Evolutionary conservation across 2,797 vertebrate species (phyloP), one percentile per base, ranked within the genome.

Genomic region (Myoxocephalus aenaeus): DNA sequence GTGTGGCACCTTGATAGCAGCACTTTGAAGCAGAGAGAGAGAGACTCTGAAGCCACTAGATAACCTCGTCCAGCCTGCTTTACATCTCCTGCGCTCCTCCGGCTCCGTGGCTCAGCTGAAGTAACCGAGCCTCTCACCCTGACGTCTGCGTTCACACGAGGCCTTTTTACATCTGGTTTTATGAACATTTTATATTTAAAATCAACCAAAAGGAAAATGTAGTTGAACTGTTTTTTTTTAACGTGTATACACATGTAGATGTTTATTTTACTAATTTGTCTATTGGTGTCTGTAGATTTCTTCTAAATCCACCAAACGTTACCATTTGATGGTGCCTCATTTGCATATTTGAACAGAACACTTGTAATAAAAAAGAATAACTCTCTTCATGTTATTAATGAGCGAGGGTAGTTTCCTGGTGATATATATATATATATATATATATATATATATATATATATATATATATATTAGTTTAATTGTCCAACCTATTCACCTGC

Each of bases 21-120:
- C 12, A n/a, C 80, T 90, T 89, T 87, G 84, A 92, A 92, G 90
- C 73, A 44, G 77, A 25, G 66, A 56, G 75, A 82, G 50, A 20
- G 50, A 22, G 50, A 25, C 77, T 85, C 70, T 72, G 78, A 87
- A 77, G 77, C n/a, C 63, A 74, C 58, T 66, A 80, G 84, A 90
- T 91, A 86, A 90, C 86, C 86, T 70, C 53, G 36, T 79, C 73
- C 69, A 57, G 78, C 75, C 86, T 83, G 61, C 63, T 85, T 79
- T 82, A 73, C 65, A 83, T 85, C 84, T 56, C 27, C 75, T 70
- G 84, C 78, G 36, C 70, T 73, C 56, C 50, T 50, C 38, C 34
- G 75, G 46, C 80, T 83, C 36, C 50, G 44, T 65, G 29, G 70
- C 29, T 48, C 7, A 12, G 59, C 48, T 51, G 48, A 5, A 53